phyloP scores from a whole-genome alignment of 2,888 invertebrate genomes.

The Apodemia zela region DNA sequence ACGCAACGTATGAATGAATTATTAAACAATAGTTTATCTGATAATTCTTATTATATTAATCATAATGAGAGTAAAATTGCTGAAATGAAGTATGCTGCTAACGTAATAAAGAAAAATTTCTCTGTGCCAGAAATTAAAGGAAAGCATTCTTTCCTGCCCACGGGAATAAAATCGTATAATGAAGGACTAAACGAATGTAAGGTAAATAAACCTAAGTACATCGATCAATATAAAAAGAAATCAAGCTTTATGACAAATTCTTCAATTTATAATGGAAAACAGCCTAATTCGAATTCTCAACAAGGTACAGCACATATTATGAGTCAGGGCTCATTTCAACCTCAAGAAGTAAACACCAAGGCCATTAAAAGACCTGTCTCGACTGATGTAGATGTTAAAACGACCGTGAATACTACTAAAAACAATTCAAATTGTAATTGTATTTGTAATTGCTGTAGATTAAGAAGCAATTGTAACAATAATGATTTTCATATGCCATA shows the following conservation, averaged over 20 bases:
- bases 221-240: not conserved
- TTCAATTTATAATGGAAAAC: not conserved
- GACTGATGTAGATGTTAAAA: not conserved
- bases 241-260: not conserved
- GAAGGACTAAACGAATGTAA: not conserved
- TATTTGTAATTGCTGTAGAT: conserved; percentile 8
- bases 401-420: not conserved
- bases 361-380: not conserved
- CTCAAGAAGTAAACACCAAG: not conserved
- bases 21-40: not conserved
- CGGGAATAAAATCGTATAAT: not conserved
- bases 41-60: not conserved
- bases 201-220: not conserved
- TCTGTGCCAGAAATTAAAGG: not conserved
- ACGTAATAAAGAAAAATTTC: not conserved
- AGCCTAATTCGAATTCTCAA: not conserved
- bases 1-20: not conserved
- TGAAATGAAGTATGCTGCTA: not conserved
- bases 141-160: not conserved
- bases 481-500: conserved; percentile 8
- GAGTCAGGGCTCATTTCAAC: not conserved
- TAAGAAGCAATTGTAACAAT: not conserved
- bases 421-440: not conserved
- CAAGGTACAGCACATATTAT: not conserved
- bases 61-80: not conserved